A percentile compares a stretch with the other conserved stretches of the same genome.
These are phyloP conservation scores for Leptinotarsa juncta DNA, from an alignment of 2,888 invertebrate species.

Conservation along the genomic window DNA sequence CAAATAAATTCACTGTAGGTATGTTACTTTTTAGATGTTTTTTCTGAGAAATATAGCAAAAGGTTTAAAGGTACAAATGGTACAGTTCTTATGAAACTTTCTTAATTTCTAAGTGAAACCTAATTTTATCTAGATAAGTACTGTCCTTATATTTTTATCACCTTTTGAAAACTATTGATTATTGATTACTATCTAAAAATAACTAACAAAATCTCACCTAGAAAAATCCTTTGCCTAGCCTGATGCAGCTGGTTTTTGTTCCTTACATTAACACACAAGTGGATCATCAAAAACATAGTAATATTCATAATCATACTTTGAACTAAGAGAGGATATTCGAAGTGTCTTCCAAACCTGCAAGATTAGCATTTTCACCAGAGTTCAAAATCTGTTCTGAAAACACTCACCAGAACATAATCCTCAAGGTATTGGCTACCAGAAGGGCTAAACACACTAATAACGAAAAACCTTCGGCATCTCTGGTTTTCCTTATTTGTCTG, in stretches of 20 bases:
- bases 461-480: conserved; percentile 97
- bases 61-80: too few species aligned
- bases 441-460: conserved; percentile 95
- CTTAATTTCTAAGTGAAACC: too few species aligned
- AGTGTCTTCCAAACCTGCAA: conserved; percentile 96
- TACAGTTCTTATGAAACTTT: too few species aligned
- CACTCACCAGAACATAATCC: conserved; percentile 97
- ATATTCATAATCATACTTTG: conserved; percentile 98
- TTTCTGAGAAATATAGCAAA: too few species aligned
- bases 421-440: conserved; percentile 93
- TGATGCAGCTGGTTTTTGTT: conserved; percentile 83
- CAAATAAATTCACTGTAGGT: too few species aligned
- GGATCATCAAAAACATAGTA: conserved; percentile 96
- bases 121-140: background rate
- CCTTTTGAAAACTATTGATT: conserved; percentile 36
- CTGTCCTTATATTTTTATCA: background rate
- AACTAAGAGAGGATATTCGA: conserved; percentile 92
- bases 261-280: conserved; percentile 89
- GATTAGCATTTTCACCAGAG: background rate
- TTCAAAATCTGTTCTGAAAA: conserved; percentile 10
- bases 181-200: conserved; percentile 49
- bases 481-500: conserved; percentile 87
- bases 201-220: conserved; percentile 72
- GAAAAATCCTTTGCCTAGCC: conserved; percentile 82
- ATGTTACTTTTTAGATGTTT: too few species aligned